These are phyloP conservation scores for Carlito syrichta DNA, from an alignment of 2,113 vertebrate species.

Conservation along the genomic window DNA sequence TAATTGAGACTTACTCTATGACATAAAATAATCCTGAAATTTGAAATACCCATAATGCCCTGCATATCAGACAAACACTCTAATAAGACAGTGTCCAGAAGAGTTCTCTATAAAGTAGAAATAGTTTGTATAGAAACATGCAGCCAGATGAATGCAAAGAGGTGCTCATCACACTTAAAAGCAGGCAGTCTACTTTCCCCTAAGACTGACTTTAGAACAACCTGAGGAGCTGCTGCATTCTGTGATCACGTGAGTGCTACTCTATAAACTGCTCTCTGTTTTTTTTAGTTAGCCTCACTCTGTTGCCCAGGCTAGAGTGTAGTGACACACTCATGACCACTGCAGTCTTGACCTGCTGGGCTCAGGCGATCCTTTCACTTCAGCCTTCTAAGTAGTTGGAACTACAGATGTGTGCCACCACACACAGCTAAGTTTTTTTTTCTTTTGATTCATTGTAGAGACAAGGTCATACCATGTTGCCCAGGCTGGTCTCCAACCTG, in stretches of 20 bases:
- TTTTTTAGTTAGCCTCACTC: no score
- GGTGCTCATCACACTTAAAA: background rate
- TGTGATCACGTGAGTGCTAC: background rate
- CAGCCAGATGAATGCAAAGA: background rate
- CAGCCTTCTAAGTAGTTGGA: no score
- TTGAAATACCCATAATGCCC: background rate
- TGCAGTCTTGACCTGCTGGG: no score
- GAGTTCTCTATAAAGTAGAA: background rate
- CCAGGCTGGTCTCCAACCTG: no score
- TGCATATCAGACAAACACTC: background rate
- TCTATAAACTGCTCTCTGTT: background rate
- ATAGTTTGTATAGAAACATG: background rate
- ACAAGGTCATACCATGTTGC: no score
- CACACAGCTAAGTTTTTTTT: no score
- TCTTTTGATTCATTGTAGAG: no score
- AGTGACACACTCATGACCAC: no score
- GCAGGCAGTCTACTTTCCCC: background rate
- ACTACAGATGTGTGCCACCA: no score
- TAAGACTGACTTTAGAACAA: background rate
- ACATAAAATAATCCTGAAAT: background rate
- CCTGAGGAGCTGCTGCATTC: background rate
- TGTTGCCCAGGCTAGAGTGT: no score
- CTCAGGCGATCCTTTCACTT: no score
- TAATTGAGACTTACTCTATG: background rate
- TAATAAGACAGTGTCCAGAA: background rate